Percentiles rank a stretch among this genome's conserved stretches.
These are phyloP conservation scores for Pteropus alecto DNA, from an alignment of 2,113 vertebrate species.

Conservation along the genomic window DNA sequence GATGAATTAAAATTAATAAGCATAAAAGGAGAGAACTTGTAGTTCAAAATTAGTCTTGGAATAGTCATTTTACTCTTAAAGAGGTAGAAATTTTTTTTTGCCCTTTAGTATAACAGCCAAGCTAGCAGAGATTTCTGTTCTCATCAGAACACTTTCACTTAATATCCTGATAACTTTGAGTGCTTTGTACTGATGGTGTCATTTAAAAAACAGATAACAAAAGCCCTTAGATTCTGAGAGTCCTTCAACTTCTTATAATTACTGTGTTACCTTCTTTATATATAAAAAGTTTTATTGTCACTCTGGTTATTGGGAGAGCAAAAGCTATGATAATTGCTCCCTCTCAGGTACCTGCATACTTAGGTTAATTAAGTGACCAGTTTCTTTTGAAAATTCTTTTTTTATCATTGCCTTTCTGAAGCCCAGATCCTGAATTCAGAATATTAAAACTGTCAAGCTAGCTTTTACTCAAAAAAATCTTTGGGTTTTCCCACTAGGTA, in stretches of 20 bases:
- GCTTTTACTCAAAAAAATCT: not conserved
- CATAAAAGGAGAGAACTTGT: not conserved
- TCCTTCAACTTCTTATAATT: not conserved
- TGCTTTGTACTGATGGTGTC: not conserved
- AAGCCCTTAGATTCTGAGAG: not conserved
- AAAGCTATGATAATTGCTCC: not conserved
- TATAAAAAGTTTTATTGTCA: slow-evolving; percentile 1
- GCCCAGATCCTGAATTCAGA: not conserved
- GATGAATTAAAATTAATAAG: not conserved
- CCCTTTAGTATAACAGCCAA: not conserved
- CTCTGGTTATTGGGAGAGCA: not conserved
- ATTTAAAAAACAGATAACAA: not conserved
- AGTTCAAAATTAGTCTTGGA: not conserved
- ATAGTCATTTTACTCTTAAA: not conserved
- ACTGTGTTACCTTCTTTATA: not conserved
- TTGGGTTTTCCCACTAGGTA: not conserved
- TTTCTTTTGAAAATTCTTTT: not conserved
- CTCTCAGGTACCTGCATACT: not conserved
- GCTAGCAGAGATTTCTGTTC: not conserved
- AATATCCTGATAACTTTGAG: not conserved
- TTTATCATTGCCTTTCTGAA: not conserved
- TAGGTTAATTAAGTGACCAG: not conserved
- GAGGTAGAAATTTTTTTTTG: not conserved
- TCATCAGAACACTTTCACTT: not conserved
- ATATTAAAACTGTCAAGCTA: not conserved